Evolutionary conservation across 2,888 invertebrate species (phyloP).

Genomic region (Noctua janthina): DNA sequence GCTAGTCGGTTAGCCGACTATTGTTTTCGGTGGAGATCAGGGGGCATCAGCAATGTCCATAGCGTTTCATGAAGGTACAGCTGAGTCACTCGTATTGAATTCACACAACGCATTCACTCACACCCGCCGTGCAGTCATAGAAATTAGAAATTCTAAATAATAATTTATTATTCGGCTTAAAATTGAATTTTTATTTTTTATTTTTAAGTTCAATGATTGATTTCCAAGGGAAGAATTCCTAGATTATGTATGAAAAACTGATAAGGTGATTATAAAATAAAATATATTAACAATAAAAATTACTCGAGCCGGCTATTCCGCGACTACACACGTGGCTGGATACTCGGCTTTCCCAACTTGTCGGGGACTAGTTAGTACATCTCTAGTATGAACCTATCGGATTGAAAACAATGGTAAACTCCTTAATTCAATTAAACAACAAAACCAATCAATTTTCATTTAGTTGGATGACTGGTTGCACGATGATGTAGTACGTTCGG

Average conservation of each 20-base stretch:
- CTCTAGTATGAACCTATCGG: background rate
- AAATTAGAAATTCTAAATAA: background rate
- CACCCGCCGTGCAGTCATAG: background rate
- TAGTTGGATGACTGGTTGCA: constrained; percentile 48
- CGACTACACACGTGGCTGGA: background rate
- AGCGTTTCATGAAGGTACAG: background rate
- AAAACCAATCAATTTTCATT: constrained; percentile 67
- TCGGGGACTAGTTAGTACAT: background rate
- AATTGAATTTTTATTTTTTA: too few species aligned
- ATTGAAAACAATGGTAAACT: constrained; percentile 30
- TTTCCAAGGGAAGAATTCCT: background rate
- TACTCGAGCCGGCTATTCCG: too few species aligned
- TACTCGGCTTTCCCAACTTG: background rate
- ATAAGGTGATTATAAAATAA: background rate
- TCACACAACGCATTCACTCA: background rate
- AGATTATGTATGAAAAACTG: background rate
- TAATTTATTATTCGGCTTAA: background rate
- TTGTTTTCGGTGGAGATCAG: background rate
- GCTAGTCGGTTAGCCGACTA: background rate
- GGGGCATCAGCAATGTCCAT: background rate
- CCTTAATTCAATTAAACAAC: constrained; percentile 48
- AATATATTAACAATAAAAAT: background rate
- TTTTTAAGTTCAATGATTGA: background rate
- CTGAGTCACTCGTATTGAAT: background rate
- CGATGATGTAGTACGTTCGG: constrained; percentile 67